Conservation (phyloP, 2,888 invertebrate species). For the Cantharis flavilabris region DNA sequence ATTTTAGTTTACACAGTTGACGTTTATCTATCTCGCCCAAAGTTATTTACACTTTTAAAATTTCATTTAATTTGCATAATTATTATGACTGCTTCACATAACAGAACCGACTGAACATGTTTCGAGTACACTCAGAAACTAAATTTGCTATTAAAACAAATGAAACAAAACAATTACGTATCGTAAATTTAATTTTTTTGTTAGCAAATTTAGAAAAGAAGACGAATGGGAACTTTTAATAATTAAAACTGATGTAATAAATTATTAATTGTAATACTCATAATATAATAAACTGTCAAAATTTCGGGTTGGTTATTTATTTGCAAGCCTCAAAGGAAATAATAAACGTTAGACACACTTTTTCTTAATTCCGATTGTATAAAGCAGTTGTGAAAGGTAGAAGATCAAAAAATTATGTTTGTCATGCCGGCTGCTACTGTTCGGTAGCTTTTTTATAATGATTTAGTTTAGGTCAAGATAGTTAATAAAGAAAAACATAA, state of each 20-base stretch:
- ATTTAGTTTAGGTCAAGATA: conserved; percentile 21
- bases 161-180: too few species aligned
- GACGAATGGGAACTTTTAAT: too few species aligned
- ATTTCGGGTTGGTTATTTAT: neutral
- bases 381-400: conserved; percentile 6
- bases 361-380: conserved; percentile 7
- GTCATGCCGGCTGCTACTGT: conserved; percentile 34
- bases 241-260: too few species aligned
- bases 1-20: neutral
- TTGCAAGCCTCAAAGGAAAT: neutral
- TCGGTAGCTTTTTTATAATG: conserved; percentile 21
- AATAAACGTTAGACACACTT: neutral
- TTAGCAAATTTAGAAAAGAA: too few species aligned
- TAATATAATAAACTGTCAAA: neutral
- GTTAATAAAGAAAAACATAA: conserved; percentile 22
- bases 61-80: neutral
- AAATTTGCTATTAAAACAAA: neutral
- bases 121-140: neutral
- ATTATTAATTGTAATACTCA: too few species aligned
- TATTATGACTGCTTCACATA: neutral
- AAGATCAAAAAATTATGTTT: conserved; percentile 21
- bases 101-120: neutral
- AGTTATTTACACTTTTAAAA: neutral
- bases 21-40: neutral
- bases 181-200: too few species aligned